Evolutionary conservation across 2,797 vertebrate genomes (phyloP), one percentile per base, ranked within the genome.

Genomic region (Gorsachius magnificus): DNA sequence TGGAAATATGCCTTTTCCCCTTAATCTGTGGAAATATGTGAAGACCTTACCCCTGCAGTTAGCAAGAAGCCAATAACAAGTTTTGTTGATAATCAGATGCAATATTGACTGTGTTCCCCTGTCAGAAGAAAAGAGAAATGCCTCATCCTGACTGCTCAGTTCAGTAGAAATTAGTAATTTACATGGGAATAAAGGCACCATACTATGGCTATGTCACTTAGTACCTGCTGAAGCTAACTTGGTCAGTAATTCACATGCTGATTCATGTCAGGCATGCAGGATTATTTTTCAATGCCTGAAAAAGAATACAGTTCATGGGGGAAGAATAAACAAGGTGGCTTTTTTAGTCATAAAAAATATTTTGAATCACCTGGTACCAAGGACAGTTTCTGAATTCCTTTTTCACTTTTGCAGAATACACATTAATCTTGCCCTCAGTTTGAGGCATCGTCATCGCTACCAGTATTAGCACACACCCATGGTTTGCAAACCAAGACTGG

Each of bases 141-240:
- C 95, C 83, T 89, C 5, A 46, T 95, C 64, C 70, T 17, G n/a
- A 95, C 45, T 71, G 18, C 33, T 96, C 60, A 76, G 60, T 94
- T 96, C 80, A 91, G 45, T 92, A 93, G 74, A 95, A 92, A 95
- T 95, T n/a, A 86, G 76, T 80, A 90, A 85, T 96, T 80, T 91
- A 64, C 24, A 66, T 71, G 18, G 87, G 81, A 97, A 84, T 89
- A 93, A 93, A 91, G 51, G 38, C 7, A 53, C 14, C 41, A 10
- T n/a, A 19, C 84, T 86, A 87, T 82, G 64, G 95, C 72, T 63
- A 17, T 29, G 51, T 94, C 36, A 1, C 22, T 92, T 92, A 58
- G 46, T 88, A 58, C 75, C 90, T 88, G 68, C 84, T 87, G 75
- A 60, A 70, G 33, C 60, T 87, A 43, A 90, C 51, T 35, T 70